phyloP scores from a whole-genome alignment of 2,888 invertebrate genomes.

The Lasioglossum lativentre region DNA sequence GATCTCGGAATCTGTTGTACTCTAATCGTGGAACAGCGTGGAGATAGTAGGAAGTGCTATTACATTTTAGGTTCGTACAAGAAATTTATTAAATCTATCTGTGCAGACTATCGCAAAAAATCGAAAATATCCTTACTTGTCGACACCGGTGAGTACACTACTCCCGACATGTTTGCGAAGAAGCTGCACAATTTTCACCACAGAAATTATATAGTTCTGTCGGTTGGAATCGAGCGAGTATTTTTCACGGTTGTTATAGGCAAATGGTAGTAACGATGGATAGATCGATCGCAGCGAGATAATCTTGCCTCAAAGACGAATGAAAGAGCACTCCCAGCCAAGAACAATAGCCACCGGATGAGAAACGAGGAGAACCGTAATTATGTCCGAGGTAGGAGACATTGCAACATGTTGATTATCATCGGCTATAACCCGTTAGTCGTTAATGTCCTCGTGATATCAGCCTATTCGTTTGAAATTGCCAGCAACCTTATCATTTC shows the following conservation, averaged over 20 bases:
- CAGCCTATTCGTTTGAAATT: slow-evolving; percentile 13
- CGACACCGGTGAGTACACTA: slow-evolving; percentile 26
- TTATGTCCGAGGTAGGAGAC: slow-evolving; percentile 34
- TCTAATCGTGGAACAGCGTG: background rate
- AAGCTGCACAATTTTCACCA: background rate
- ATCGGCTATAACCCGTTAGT: slow-evolving; percentile 16
- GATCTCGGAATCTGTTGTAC: background rate
- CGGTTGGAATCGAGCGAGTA: background rate
- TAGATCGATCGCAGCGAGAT: background rate
- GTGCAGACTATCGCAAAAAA: background rate
- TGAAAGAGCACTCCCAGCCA: slow-evolving; percentile 1
- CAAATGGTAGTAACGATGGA: background rate
- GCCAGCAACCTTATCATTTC: background rate
- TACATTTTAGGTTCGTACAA: too few relatives aligned
- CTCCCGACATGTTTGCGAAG: slow-evolving; percentile 21
- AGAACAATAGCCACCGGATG: slow-evolving; percentile 34
- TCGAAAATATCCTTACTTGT: slow-evolving; percentile 39
- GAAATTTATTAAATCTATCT: background rate
- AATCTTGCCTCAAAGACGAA: background rate
- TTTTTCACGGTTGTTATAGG: background rate
- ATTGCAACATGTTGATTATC: slow-evolving; percentile 20
- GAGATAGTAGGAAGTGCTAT: background rate
- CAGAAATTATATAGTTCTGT: background rate
- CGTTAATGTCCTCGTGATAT: slow-evolving; percentile 12
- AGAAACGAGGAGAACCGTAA: slow-evolving; percentile 24